Base-by-base conservation (phyloP, 2,113 vertebrate species). In the Larimichthys crocea region DNA sequence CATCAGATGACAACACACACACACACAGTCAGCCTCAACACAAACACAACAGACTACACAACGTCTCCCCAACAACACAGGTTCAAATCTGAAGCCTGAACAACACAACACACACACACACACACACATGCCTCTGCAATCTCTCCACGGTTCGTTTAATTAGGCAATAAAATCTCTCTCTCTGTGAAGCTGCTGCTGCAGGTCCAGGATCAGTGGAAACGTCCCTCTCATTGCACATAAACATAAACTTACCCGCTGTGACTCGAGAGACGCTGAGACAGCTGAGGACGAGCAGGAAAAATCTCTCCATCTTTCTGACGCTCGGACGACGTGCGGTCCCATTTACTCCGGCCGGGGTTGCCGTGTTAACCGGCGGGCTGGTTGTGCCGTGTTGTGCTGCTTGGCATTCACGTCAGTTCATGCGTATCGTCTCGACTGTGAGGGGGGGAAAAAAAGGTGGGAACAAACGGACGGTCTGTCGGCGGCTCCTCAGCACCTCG, bases 201-300 rank as follows among this genome's bases (percentile, higher is more conserved):
- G 35, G 35, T 40, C 46, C 31, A 49, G 3, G 48, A 72, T 52
- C 14, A 77, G 35, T 20, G 9, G 44, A 66, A 60, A 52, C 71
- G 26, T 68, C 8, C n/a, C 50, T 24, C 6, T 4, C 4, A 83
- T 74, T 14, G 60, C 79, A 80, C 78, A 75, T 29, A 24, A 67
- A 78, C 84, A 26, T 9, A 76, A 92, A 95, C 95, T 94, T 93
- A 96, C 95, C 95, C 65, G 94, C 94, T 42, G 87, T 56, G 84
- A 92, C 94, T 84, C 80, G 88, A 67, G 92, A 91, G 48, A 91
- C 89, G 66, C 91, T 83, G 89, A 95, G 78, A 65, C 82, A 94
- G 92, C 92, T 74, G 90, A 95, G 85, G 74, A 93, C 76, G 86
- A 94, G 88, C 88, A 94, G 89, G 49, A 83, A 71, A 86, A 93